phyloP scores from a whole-genome alignment of 2,797 vertebrate genomes.

The Sebastes oblongus region DNA sequence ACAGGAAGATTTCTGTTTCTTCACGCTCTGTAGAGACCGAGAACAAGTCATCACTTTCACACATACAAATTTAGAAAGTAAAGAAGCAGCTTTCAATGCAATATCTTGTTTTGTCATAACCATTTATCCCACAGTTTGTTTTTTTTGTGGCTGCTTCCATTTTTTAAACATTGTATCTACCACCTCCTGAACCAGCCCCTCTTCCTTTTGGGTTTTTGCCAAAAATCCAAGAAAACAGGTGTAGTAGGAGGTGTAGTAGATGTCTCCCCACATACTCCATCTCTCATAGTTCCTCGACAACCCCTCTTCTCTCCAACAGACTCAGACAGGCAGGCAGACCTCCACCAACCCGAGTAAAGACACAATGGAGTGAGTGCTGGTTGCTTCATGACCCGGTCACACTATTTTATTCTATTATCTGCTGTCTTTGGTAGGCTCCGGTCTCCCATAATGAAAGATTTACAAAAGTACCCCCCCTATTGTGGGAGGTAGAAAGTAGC shows the following conservation, averaged over 20 bases:
- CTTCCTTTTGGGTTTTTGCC: background rate
- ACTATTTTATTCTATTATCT: conserved; percentile 27
- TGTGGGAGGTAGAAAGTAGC: too few relatives aligned
- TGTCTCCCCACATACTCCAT: conserved; percentile 21
- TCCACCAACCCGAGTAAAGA: conserved; percentile 71
- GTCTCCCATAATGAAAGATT: background rate
- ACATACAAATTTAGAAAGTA: background rate
- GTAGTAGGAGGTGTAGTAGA: conserved; percentile 30
- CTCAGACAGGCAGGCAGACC: conserved; percentile 78
- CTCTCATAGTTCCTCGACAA: conserved; percentile 65
- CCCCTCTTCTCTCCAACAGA: conserved; percentile 81
- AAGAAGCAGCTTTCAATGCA: background rate
- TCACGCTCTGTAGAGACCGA: background rate
- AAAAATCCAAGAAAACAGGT: background rate
- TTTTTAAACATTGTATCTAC: background rate
- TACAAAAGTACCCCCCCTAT: accelerated
- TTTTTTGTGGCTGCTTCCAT: background rate
- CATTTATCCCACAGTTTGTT: conserved; percentile 48
- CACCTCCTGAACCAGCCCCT: background rate
- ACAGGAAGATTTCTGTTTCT: background rate
- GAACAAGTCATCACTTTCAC: too few relatives aligned
- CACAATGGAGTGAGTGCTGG: conserved; percentile 84
- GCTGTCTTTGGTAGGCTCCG: conserved; percentile 13
- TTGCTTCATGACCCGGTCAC: conserved; percentile 59
- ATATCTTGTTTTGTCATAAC: conserved; percentile 32